Evolutionary conservation across 2,113 vertebrate genomes (phyloP), one percentile per base, ranked within the genome.

Genomic region (Heterochromis multidens): DNA sequence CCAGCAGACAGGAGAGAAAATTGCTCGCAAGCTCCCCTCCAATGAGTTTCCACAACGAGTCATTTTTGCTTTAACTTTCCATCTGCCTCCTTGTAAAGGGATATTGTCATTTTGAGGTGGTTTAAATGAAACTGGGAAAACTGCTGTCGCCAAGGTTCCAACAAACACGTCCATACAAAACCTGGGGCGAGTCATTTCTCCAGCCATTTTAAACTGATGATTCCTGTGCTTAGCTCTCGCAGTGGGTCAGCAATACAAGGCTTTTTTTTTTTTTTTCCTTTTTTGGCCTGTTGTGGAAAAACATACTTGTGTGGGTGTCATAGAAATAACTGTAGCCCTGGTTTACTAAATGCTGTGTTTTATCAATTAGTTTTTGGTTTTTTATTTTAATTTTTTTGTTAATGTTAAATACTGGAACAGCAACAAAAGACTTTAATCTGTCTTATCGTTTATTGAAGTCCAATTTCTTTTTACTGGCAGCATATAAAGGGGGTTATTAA

Each of bases 51-150:
- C 92, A 88, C 78, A 58, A 83, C 82, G 89, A 90, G 92, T 94
- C 88, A 43, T 89, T 89, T 94, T 90, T 92, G 91, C 92, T 93
- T 37, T 43, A 92, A 90, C 89, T 93, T 93, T 94, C 94, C 91
- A 59, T 93, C 90, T 84, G 89, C 85, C 82, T 95, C 93, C 89
- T 72, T 88, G 93, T 96, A 96, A 96, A 96, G 95, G 96, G 95
- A 94, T 95, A 92, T 87, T 94, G 95, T 95, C 94, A 92, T 88
- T 95, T 93, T 95, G 91, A 93, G 89, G 93, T 94, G 91, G 72
- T 91, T 91, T 91, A 79, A 94, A 95, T 91, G 86, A 94, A 91
- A 89, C 85, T 83, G 87, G 92, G 86, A 31, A 87, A 88, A 91
- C 77, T 81, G 84, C 72, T 82, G 88, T 91, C 86, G 88, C 85